phyloP scores from a whole-genome alignment of 1,140 invertebrate genomes.

The Camponotus pennsylvanicus region DNA sequence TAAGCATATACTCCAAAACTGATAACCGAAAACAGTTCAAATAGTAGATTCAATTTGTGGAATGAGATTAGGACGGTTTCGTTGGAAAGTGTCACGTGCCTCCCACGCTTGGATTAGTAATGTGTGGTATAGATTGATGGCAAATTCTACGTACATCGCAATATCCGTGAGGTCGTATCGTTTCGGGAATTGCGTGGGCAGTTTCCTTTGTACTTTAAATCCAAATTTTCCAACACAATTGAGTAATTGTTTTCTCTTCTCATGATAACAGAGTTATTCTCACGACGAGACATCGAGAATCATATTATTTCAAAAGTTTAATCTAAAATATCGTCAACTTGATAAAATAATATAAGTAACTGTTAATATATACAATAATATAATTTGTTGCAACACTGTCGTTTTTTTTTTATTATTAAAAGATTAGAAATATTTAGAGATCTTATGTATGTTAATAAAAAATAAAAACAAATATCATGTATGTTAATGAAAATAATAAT shows the following conservation, averaged over 20 bases:
- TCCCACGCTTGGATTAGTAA: slow-evolving; percentile 47
- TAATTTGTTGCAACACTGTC: neutral
- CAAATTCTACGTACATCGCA: slow-evolving; percentile 27
- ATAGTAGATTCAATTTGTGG: slow-evolving; percentile 13
- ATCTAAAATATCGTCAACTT: neutral
- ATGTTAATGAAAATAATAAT: neutral
- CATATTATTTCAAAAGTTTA: neutral
- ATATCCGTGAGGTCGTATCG: slow-evolving; percentile 19
- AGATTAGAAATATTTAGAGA: neutral
- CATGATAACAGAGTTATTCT: slow-evolving; percentile 11
- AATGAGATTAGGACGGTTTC: slow-evolving; percentile 32
- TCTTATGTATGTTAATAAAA: neutral
- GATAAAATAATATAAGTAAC: neutral
- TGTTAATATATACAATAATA: neutral
- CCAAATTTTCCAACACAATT: slow-evolving; percentile 45
- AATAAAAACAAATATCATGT: neutral
- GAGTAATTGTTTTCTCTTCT: slow-evolving; percentile 14
- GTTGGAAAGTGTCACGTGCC: slow-evolving; percentile 25
- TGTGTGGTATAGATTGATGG: slow-evolving; percentile 44
- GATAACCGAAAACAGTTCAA: slow-evolving; percentile 21
- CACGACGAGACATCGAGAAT: neutral
- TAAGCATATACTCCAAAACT: neutral
- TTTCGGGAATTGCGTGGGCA: slow-evolving; percentile 51
- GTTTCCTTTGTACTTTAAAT: slow-evolving; percentile 18
- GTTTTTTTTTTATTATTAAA: neutral